phyloP scores from a whole-genome alignment of 2,888 invertebrate genomes.

The Acrobasis consociella region DNA sequence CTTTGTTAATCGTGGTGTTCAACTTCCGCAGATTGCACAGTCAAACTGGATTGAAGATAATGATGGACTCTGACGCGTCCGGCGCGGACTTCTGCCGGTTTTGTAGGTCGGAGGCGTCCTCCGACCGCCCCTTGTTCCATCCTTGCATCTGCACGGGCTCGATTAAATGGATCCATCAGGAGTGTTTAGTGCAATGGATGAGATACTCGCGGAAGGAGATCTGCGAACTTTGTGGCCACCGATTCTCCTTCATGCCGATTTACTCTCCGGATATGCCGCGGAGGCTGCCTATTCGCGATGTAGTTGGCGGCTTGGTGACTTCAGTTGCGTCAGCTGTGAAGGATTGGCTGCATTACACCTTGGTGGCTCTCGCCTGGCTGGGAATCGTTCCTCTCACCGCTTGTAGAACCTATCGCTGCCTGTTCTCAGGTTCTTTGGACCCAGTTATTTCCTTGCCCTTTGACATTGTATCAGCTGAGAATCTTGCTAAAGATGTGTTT shows the following conservation, averaged over 20 bases:
- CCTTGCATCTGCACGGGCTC: slow-evolving; percentile 99
- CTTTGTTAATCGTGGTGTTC: slow-evolving; percentile 21
- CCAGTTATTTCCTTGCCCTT: slow-evolving; percentile 93
- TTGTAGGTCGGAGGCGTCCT: slow-evolving; percentile 96
- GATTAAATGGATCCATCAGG: slow-evolving; percentile 99
- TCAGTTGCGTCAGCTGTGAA: slow-evolving; percentile 96
- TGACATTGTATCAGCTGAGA: slow-evolving; percentile 96
- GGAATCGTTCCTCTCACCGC: slow-evolving; percentile 98
- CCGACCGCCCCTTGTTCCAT: slow-evolving; percentile 97
- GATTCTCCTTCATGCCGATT: slow-evolving; percentile 99
- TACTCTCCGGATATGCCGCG: slow-evolving; percentile 99
- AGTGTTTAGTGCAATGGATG: slow-evolving; percentile 99
- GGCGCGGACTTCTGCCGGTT: slow-evolving; percentile 98
- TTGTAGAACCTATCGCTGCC: slow-evolving; percentile 96
- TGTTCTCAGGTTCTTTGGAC: slow-evolving; percentile 95
- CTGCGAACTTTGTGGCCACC: slow-evolving; percentile 98
- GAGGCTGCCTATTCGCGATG: slow-evolving; percentile 95
- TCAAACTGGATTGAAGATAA: slow-evolving; percentile 74
- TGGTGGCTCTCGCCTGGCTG: slow-evolving; percentile 98
- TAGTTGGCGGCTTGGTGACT: slow-evolving; percentile 93
- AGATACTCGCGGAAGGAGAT: slow-evolving; percentile 99
- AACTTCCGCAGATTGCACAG: slow-evolving; percentile 66
- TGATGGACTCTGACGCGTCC: slow-evolving; percentile 77
- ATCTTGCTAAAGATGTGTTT: slow-evolving; percentile 95
- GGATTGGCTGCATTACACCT: slow-evolving; percentile 98